A percentile compares a stretch with the other conserved stretches of the same genome.
Conservation (phyloP, 2,888 invertebrate genomes). For the Eilema griseolum region DNA sequence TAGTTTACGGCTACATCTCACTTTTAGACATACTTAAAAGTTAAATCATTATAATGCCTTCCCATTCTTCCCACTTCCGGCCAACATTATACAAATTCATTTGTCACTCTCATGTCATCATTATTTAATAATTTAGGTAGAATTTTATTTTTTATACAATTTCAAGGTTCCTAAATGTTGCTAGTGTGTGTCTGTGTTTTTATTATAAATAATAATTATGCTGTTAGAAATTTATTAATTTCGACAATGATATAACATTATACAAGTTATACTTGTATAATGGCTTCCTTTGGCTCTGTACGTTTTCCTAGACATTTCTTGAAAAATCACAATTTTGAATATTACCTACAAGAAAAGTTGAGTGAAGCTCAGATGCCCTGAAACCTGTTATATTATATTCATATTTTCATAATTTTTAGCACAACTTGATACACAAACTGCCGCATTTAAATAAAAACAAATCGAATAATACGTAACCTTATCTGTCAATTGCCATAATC, state of each 20-base stretch:
- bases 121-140: not conserved
- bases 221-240: not conserved
- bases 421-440: not conserved
- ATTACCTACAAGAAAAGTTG: not conserved
- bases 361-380: not conserved
- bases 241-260: not conserved
- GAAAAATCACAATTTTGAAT: too few relatives aligned
- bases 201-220: not conserved
- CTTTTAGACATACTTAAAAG: constrained; percentile 71
- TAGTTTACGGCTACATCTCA: constrained; percentile 65
- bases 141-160: not conserved
- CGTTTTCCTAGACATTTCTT: too few relatives aligned
- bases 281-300: not conserved
- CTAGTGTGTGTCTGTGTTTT: not conserved
- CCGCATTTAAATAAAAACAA: too few relatives aligned
- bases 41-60: constrained; percentile 51
- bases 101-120: not conserved
- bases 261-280: not conserved
- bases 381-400: not conserved
- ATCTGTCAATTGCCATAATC: not conserved
- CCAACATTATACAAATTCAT: constrained; percentile 25
- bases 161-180: not conserved
- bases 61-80: constrained; percentile 33
- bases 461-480: too few relatives aligned
- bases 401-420: not conserved